Evolutionary conservation across 1,140 invertebrate genomes (phyloP), one percentile per base, ranked within the genome.

Genomic region (Halictus rubicundus): DNA sequence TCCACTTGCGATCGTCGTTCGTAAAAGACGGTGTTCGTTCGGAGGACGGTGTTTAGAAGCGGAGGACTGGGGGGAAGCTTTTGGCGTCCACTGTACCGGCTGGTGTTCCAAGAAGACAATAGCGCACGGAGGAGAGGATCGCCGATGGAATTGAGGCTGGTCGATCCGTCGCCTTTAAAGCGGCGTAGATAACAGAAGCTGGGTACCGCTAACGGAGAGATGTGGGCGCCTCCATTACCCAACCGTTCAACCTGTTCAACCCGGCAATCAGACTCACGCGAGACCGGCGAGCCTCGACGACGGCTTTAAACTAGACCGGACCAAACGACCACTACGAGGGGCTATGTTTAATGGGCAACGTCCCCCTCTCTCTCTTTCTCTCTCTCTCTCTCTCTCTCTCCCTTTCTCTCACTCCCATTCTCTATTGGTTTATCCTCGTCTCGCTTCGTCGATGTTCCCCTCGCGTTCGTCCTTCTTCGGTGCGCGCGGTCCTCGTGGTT

Each of bases 161-260:
- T 65, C 19, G 66, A 54, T 60, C 32, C 60, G 49, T 52, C 70
- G 32, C 37, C 49, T 69, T 80, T 78, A 27, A 75, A 57, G 37
- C 57, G 66, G 54, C 39, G 42, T 9, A 84, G 80, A 84, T 80
- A 83, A 83, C 71, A 84, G 81, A 68, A 79, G 71, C 81, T 68
- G 70, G 49, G 81, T 84, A 84, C 81, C 83, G 83, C 81, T 84
- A 83, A 16, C 60, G 69, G 32, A 65, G 52, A 61, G 60, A 84
- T 74, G 81, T 84, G 70, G 71, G 70, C 76, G 81, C 76, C 76
- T 75, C 70, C 82, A 83, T 84, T 84, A 83, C 37, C 68, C 61
- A 79, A 83, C 60, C 61, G 71, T 83, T 84, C 68, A 84, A 84
- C 83, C 81, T 84, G 83, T 80, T 84, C 81, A 23, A 64, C 57